phyloP scores from a whole-genome alignment of 2,113 vertebrate genomes.

The Rhynchomys soricoides region DNA sequence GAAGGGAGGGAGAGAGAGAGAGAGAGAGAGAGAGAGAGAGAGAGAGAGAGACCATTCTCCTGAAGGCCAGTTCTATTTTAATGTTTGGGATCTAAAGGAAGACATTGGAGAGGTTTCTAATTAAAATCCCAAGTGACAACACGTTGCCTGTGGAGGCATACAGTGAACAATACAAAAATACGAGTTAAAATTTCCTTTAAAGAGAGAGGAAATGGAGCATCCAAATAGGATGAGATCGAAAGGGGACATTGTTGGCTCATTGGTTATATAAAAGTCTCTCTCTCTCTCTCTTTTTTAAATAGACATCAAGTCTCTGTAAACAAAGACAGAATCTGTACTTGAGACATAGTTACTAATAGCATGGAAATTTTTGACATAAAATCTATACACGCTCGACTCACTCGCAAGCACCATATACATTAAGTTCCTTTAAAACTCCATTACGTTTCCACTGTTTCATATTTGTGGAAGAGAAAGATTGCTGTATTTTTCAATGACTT shows the following conservation, averaged over 20 bases:
- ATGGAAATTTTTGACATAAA: slow-evolving; percentile 22
- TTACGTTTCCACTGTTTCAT: slow-evolving; percentile 34
- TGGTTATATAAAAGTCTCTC: slow-evolving; percentile 24
- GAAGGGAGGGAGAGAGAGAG: not conserved
- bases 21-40: not conserved
- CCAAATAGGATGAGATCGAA: slow-evolving; percentile 48
- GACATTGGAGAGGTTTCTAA: not conserved
- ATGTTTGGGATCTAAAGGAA: slow-evolving; percentile 1
- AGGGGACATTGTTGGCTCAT: slow-evolving; percentile 8
- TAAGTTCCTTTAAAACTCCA: slow-evolving; percentile 45
- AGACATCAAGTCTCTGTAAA: slow-evolving; percentile 27
- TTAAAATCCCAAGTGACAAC: slow-evolving; percentile 39
- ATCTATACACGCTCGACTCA: slow-evolving; percentile 16
- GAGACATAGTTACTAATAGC: slow-evolving; percentile 31
- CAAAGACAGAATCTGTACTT: slow-evolving; percentile 42
- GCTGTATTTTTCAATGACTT: slow-evolving; percentile 43
- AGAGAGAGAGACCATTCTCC: not conserved
- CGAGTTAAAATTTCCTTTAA: slow-evolving; percentile 43
- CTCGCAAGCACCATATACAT: slow-evolving; percentile 14
- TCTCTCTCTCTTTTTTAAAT: too few relatives aligned
- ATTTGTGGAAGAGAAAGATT: slow-evolving; percentile 33
- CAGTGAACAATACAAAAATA: not conserved
- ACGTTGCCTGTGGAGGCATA: not conserved
- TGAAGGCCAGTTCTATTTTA: slow-evolving; percentile 33
- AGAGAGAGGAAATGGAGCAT: slow-evolving; percentile 57